These are phyloP conservation scores for Arion vulgaris DNA, from an alignment of 1,140 invertebrate genomes.

Conservation along the genomic window DNA sequence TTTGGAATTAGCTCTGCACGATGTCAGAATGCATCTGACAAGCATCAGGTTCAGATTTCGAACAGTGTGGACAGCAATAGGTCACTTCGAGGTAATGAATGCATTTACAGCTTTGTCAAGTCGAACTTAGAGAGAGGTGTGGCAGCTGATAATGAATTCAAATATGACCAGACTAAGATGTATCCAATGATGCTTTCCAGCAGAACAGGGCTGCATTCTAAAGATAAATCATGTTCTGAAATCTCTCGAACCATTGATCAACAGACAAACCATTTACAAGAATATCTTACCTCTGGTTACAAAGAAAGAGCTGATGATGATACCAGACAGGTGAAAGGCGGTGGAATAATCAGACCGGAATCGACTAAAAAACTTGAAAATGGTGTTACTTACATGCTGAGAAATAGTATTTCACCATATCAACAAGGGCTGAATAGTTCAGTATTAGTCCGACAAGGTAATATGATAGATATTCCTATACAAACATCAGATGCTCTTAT, in stretches of 20 bases:
- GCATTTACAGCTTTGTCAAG: neutral
- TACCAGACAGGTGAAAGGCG: neutral
- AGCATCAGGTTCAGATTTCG: neutral
- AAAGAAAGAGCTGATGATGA: neutral
- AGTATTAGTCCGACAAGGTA: neutral
- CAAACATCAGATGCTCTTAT: slow-evolving; percentile 28
- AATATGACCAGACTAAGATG: neutral
- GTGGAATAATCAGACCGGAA: neutral
- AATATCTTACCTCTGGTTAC: neutral
- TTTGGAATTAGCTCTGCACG: neutral
- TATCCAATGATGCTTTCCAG: neutral
- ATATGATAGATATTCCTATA: neutral
- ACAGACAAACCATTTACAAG: neutral
- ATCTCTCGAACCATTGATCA: neutral
- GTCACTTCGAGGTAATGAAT: neutral
- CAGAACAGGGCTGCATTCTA: neutral
- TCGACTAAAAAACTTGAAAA: neutral
- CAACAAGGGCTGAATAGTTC: neutral
- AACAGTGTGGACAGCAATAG: neutral
- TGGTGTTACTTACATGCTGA: neutral
- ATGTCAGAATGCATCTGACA: neutral
- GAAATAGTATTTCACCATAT: neutral
- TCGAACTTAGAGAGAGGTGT: neutral
- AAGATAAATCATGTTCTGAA: neutral
- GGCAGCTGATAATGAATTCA: neutral